Conservation (phyloP, 2,113 vertebrate genomes). For the Pelusios castaneus region DNA sequence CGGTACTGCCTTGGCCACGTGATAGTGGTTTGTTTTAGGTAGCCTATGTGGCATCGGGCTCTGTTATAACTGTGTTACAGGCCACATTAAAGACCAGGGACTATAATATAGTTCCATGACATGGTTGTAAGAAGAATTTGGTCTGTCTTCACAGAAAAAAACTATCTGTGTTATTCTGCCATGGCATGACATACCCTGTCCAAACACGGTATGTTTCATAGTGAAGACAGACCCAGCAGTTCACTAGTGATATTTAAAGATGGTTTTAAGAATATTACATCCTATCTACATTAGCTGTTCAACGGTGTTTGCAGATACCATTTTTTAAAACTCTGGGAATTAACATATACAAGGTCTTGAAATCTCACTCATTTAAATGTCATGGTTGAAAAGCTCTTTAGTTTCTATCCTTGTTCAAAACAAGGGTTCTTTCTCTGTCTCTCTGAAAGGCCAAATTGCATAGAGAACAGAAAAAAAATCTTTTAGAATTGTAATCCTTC, state of each 20-base stretch:
- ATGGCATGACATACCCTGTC: fast-evolving
- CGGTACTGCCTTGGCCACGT: too few species aligned
- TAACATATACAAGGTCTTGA: too few species aligned
- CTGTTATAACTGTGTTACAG: not conserved
- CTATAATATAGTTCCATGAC: fast-evolving
- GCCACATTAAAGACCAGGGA: fast-evolving
- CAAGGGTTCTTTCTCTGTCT: not conserved
- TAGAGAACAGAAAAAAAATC: not conserved
- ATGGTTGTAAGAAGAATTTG: fast-evolving
- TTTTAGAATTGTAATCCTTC: not conserved
- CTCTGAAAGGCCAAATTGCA: not conserved
- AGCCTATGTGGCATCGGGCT: fast-evolving
- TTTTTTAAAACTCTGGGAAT: too few species aligned
- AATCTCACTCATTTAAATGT: constrained; percentile 7
- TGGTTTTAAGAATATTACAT: fast-evolving
- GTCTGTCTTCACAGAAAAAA: not conserved
- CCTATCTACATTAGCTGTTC: not conserved
- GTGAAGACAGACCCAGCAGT: fast-evolving
- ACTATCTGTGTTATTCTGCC: fast-evolving
- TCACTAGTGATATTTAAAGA: not conserved
- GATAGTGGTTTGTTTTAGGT: too few species aligned
- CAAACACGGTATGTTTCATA: fast-evolving
- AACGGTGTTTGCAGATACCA: not conserved
- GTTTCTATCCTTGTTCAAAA: constrained; percentile 14
- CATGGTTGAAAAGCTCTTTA: not conserved